Evolutionary conservation across 37 sponge, comb jelly and placozoan species (phyloP).

Genomic region (Eunapius fragilis): DNA sequence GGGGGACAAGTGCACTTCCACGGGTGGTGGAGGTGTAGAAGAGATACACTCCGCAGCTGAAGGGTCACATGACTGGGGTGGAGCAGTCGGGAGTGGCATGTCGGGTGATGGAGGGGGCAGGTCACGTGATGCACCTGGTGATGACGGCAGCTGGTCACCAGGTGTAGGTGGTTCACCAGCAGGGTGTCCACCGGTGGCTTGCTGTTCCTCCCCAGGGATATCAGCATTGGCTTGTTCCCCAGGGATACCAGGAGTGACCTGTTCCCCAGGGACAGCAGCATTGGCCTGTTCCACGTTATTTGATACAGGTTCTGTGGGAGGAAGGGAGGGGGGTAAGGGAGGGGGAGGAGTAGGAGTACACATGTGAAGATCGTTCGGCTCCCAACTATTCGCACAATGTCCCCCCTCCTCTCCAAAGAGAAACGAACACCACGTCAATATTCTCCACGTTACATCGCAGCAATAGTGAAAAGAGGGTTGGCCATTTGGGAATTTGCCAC

Average conservation of each 20-base stretch:
- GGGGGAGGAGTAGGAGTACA: too few relatives aligned
- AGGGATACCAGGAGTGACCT: neutral
- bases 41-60: neutral
- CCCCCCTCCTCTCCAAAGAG: too few relatives aligned
- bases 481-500: too few relatives aligned
- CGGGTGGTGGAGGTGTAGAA: neutral
- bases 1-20: too few relatives aligned
- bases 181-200: neutral
- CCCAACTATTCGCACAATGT: too few relatives aligned
- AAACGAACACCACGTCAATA: too few relatives aligned
- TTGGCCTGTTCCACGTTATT: too few relatives aligned
- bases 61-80: neutral
- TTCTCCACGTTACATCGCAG: too few relatives aligned
- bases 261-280: neutral
- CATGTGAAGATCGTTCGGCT: too few relatives aligned
- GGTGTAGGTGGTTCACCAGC: neutral
- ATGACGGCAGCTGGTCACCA: neutral
- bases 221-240: neutral
- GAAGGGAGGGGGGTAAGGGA: too few relatives aligned
- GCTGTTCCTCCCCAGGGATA: neutral
- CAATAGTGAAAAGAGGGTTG: too few relatives aligned
- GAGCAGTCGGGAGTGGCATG: neutral
- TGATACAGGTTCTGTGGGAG: neutral
- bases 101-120: neutral
- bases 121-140: conserved; percentile 8